Percentiles rank a stretch among this genome's conserved stretches.
Conservation (phyloP, 2,113 vertebrate genomes). For the Pionites leucogaster region DNA sequence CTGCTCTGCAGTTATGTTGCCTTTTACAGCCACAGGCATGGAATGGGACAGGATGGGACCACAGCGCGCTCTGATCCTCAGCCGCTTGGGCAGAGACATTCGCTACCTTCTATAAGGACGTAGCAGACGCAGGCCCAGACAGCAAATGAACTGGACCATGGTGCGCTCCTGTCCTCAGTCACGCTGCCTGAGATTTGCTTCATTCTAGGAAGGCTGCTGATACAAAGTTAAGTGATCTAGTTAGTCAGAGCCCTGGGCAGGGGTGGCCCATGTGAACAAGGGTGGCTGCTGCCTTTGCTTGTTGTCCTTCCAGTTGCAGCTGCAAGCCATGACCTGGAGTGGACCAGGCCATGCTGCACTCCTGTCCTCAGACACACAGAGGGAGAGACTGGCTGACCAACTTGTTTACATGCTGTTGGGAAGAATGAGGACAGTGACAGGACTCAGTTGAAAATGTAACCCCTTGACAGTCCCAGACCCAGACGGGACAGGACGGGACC, state of each 20-base stretch:
- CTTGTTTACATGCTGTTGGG: not conserved
- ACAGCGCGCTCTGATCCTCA: not conserved
- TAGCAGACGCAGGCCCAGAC: not conserved
- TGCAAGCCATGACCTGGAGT: not conserved
- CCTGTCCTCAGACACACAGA: not conserved
- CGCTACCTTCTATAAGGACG: not conserved
- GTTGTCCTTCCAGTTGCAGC: not conserved
- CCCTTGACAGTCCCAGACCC: accelerated
- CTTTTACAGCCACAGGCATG: not conserved
- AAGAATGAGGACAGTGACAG: not conserved
- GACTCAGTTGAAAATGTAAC: not conserved
- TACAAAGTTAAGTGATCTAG: not conserved
- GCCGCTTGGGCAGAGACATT: not conserved
- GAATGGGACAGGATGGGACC: not conserved
- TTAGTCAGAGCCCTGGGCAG: not conserved
- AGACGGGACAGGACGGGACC: not conserved
- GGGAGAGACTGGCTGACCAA: not conserved
- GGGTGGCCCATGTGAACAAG: not conserved
- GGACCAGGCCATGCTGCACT: not conserved
- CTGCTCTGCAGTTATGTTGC: not conserved
- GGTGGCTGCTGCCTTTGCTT: not conserved
- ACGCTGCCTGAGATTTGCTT: not conserved
- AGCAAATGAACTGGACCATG: not conserved
- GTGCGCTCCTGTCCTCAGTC: not conserved
- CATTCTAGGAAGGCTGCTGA: not conserved